Evolutionary conservation across 2,113 vertebrate species (phyloP).

Genomic region (Oryzias woworae): DNA sequence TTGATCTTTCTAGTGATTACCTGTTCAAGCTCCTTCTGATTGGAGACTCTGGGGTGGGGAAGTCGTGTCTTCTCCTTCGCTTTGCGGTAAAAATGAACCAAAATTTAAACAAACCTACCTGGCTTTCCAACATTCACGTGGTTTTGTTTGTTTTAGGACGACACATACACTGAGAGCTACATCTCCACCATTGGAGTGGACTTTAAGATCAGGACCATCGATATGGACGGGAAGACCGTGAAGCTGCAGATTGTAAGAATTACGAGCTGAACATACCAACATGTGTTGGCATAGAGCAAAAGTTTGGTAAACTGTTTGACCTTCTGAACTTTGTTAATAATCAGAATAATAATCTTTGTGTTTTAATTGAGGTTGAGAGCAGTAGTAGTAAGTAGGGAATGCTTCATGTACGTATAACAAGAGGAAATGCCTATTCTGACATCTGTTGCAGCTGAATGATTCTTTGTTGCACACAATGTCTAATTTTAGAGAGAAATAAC

Average conservation of each 20-base stretch:
- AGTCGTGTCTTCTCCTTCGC: slow-evolving; percentile 96
- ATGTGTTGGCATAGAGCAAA: no score
- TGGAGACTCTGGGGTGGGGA: slow-evolving; percentile 96
- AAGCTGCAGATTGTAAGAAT: slow-evolving; percentile 91
- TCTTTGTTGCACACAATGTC: no score
- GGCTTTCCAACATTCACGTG: not conserved
- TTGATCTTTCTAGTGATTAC: slow-evolving; percentile 86
- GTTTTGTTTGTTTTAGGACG: slow-evolving; percentile 79
- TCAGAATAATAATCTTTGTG: no score
- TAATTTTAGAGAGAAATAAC: no score
- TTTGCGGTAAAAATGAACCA: slow-evolving; percentile 85
- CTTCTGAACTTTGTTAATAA: no score
- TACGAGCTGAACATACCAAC: not conserved
- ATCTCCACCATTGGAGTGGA: slow-evolving; percentile 99
- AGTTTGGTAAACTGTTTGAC: no score
- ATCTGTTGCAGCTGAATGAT: no score
- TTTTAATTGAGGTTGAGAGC: no score
- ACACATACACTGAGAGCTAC: slow-evolving; percentile 97
- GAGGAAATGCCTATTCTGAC: no score
- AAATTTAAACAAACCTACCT: not conserved
- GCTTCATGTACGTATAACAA: no score
- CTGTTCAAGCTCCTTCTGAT: slow-evolving; percentile 98
- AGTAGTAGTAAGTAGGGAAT: no score
- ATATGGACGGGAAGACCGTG: slow-evolving; percentile 97
- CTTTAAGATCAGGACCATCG: slow-evolving; percentile 98